These are phyloP conservation scores for Cerceris ruficornis DNA, from an alignment of 2,888 invertebrate species.

Conservation along the genomic window DNA sequence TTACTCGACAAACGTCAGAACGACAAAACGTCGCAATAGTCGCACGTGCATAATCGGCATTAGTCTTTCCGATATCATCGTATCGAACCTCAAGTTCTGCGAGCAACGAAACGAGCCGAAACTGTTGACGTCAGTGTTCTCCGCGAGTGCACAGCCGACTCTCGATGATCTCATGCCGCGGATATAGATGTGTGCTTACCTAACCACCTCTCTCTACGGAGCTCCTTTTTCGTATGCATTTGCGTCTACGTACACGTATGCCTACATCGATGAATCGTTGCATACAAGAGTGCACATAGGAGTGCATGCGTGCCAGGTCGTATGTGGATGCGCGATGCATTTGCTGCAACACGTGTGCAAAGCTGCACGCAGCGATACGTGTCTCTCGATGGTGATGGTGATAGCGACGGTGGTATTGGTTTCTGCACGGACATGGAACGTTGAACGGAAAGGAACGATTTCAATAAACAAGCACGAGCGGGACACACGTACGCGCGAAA, in stretches of 20 bases:
- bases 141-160: constrained; percentile 33
- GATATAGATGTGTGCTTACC: constrained; percentile 24
- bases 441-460: constrained; percentile 33
- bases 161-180: constrained; percentile 62
- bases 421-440: constrained; percentile 36
- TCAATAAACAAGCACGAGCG: constrained; percentile 50
- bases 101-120: constrained; percentile 47
- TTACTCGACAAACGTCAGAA: constrained; percentile 41
- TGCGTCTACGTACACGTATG: neutral
- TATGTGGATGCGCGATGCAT: constrained; percentile 26
- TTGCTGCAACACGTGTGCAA: constrained; percentile 54
- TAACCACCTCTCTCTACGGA: constrained; percentile 16
- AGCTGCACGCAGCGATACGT: constrained; percentile 19
- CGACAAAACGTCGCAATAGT: constrained; percentile 20
- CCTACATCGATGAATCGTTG: constrained; percentile 13
- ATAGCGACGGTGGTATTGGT: constrained; percentile 11
- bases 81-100: constrained; percentile 46
- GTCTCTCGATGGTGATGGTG: neutral
- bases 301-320: constrained; percentile 9
- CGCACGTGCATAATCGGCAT: constrained; percentile 58
- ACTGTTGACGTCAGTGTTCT: constrained; percentile 64
- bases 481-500: constrained; percentile 48
- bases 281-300: constrained; percentile 18
- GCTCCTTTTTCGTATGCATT: constrained; percentile 46
- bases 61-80: constrained; percentile 56